A percentile compares a stretch with the other conserved stretches of the same genome.
Conservation (phyloP, 2,113 vertebrate genomes). For the Scomber scombrus region DNA sequence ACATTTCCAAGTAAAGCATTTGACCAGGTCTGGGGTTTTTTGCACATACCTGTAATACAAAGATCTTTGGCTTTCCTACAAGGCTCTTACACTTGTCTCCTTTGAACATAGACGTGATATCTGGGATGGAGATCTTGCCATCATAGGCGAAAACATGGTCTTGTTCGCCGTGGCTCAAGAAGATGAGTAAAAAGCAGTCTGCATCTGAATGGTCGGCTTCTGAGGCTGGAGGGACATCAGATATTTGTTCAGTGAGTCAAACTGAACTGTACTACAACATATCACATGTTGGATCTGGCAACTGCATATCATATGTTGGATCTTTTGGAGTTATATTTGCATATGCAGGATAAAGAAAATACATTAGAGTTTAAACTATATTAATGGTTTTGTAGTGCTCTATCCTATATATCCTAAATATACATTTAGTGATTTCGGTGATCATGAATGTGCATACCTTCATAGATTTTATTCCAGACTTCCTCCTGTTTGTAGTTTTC, state of each 20-base stretch:
- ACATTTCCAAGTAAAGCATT: neutral
- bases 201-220: slow-evolving; percentile 84
- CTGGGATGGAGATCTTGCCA: slow-evolving; percentile 87
- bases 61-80: slow-evolving; percentile 97
- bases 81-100: slow-evolving; percentile 92
- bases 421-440: neutral
- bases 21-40: neutral
- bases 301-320: neutral
- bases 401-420: neutral
- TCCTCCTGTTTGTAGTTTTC: slow-evolving; percentile 85
- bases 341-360: neutral
- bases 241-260: neutral
- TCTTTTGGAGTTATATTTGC: neutral
- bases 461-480: slow-evolving; percentile 79
- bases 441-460: slow-evolving; percentile 82
- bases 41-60: slow-evolving; percentile 92
- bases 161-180: slow-evolving; percentile 94
- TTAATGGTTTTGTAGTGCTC: neutral
- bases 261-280: neutral
- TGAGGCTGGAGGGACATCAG: slow-evolving; percentile 82
- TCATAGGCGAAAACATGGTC: slow-evolving; percentile 89
- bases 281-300: neutral
- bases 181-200: slow-evolving; percentile 93
- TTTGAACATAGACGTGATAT: slow-evolving; percentile 88
- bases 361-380: neutral